phyloP scores from a whole-genome alignment of 1,140 invertebrate genomes.

The Pentalonia nigronervosa region DNA sequence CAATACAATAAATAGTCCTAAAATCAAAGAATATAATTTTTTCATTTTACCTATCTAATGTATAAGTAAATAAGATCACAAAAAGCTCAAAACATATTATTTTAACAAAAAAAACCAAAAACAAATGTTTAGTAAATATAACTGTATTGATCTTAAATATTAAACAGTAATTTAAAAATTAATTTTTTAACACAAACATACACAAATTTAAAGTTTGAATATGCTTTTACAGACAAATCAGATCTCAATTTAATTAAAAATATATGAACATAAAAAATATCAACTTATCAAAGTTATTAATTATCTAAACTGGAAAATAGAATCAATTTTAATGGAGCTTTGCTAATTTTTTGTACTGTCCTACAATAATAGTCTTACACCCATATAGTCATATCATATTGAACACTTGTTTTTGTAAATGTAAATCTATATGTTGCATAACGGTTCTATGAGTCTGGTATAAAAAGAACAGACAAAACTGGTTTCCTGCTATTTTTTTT shows the following conservation, averaged over 20 bases:
- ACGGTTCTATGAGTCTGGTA: neutral
- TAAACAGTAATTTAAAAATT: neutral
- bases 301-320: neutral
- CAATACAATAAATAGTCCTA: neutral
- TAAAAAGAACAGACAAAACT: neutral
- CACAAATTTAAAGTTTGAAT: neutral
- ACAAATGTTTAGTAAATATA: neutral
- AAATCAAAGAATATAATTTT: neutral
- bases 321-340: neutral
- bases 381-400: neutral
- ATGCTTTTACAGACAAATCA: neutral
- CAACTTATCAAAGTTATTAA: neutral
- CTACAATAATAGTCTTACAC: neutral
- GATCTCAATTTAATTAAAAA: neutral
- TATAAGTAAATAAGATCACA: neutral
- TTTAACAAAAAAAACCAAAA: neutral
- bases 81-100: no score
- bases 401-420: conserved; percentile 14
- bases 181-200: neutral
- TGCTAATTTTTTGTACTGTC: neutral
- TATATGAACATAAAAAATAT: neutral
- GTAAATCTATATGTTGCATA: conserved; percentile 36
- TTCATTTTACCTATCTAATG: neutral
- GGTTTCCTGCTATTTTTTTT: conserved; percentile 21
- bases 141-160: neutral